phyloP scores from a whole-genome alignment of 2,797 vertebrate species.

The Tolypeutes matacus region DNA sequence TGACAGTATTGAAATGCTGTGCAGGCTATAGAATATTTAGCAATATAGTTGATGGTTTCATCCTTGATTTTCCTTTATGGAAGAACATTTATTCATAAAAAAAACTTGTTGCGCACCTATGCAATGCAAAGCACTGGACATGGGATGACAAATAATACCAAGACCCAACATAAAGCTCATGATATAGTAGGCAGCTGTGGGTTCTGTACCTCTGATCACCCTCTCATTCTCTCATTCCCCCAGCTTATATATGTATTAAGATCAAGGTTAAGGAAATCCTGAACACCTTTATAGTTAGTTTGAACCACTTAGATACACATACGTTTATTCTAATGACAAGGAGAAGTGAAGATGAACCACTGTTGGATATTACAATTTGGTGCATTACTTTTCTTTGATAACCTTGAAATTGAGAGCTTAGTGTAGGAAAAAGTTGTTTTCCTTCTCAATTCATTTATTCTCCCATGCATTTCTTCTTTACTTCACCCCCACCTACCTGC shows the following conservation, averaged over 20 bases:
- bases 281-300: constrained; percentile 17
- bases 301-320: constrained; percentile 31
- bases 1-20: neutral
- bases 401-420: constrained; percentile 56
- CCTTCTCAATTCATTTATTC: constrained; percentile 63
- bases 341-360: neutral
- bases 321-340: constrained; percentile 54
- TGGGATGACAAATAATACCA: neutral
- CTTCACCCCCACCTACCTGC: constrained; percentile 9
- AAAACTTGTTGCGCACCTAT: neutral
- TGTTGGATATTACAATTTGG: constrained; percentile 12
- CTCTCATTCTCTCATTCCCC: neutral
- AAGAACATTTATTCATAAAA: constrained; percentile 23
- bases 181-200: neutral
- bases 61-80: neutral
- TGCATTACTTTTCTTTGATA: constrained; percentile 24
- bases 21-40: neutral
- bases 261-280: constrained; percentile 9
- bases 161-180: neutral
- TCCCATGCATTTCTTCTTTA: constrained; percentile 62
- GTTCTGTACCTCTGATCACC: neutral
- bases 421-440: constrained; percentile 29
- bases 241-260: neutral
- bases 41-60: neutral
- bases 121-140: neutral